Conservation (phyloP, 2,888 invertebrate species). For the Nudaria mundana region DNA sequence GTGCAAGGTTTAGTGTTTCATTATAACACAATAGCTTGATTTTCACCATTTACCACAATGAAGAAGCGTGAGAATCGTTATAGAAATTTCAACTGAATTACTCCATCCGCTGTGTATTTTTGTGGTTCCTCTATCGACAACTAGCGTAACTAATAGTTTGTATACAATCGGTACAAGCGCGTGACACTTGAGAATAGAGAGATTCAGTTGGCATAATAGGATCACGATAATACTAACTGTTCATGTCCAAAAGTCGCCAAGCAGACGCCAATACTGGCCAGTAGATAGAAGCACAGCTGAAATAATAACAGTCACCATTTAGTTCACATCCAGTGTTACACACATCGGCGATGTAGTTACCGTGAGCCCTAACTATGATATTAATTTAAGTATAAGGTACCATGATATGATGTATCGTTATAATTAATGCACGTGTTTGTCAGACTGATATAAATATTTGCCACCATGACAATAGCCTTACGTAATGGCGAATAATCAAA, state of each 20-base stretch:
- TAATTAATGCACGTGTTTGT: conserved; percentile 1
- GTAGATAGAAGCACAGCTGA: conserved; percentile 72
- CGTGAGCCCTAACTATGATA: conserved; percentile 11
- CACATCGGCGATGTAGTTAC: conserved; percentile 2
- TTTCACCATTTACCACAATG: conserved; percentile 73
- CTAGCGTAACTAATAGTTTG: conserved; percentile 38
- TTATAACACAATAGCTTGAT: conserved; percentile 62
- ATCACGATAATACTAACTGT: conserved; percentile 71
- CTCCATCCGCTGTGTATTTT: conserved; percentile 53
- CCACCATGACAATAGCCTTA: conserved; percentile 24
- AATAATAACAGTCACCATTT: conserved; percentile 49
- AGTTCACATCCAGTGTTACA: conserved; percentile 14
- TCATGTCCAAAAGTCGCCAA: conserved; percentile 76
- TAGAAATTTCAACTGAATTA: conserved; percentile 69
- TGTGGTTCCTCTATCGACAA: conserved; percentile 48
- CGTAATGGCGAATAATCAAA: conserved; percentile 21
- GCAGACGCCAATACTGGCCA: conserved; percentile 71
- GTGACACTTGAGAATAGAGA: conserved; percentile 26
- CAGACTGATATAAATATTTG: conserved; percentile 12
- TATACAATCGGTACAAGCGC: conserved; percentile 18
- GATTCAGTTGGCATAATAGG: conserved; percentile 21
- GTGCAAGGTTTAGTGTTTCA: conserved; percentile 44
- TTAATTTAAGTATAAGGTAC: conserved; percentile 24
- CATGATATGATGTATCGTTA: conserved; percentile 9
- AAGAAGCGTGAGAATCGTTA: conserved; percentile 70